Evolutionary conservation across 2,888 invertebrate genomes (phyloP).

Genomic region (Endotricha flammealis): DNA sequence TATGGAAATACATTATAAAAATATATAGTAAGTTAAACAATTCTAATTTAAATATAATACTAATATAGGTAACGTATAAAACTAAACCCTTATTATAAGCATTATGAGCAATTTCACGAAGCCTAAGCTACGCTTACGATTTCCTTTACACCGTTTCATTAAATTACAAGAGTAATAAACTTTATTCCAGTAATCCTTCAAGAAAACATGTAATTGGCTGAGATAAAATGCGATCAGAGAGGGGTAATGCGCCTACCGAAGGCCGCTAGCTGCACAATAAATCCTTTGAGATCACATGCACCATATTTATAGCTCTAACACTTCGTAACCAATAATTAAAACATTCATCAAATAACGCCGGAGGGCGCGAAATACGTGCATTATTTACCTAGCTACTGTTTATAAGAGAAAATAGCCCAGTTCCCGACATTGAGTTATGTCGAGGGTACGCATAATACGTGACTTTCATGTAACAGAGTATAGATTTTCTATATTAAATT

Average conservation of each 20-base stretch:
- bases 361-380: conserved; percentile 10
- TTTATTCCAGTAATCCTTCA: background rate
- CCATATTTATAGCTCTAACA: conserved; percentile 42
- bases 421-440: background rate
- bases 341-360: conserved; percentile 33
- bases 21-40: too few relatives aligned
- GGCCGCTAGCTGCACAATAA: conserved; percentile 43
- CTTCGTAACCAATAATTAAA: conserved; percentile 49
- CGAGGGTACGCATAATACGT: conserved; percentile 5
- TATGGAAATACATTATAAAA: too few relatives aligned
- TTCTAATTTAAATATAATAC: too few relatives aligned
- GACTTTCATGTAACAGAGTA: background rate
- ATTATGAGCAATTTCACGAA: too few relatives aligned
- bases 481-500: too few relatives aligned
- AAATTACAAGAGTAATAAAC: too few relatives aligned
- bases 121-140: too few relatives aligned
- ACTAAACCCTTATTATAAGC: too few relatives aligned
- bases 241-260: conserved; percentile 35
- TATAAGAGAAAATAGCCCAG: conserved; percentile 16
- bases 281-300: conserved; percentile 36
- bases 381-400: conserved; percentile 17
- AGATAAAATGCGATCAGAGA: conserved; percentile 21
- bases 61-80: too few relatives aligned
- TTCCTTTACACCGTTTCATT: too few relatives aligned
- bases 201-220: conserved; percentile 13